Evolutionary conservation across 2,797 vertebrate species (phyloP), one percentile per base, ranked within the genome.

Genomic region (Cyclopterus lumpus): DNA sequence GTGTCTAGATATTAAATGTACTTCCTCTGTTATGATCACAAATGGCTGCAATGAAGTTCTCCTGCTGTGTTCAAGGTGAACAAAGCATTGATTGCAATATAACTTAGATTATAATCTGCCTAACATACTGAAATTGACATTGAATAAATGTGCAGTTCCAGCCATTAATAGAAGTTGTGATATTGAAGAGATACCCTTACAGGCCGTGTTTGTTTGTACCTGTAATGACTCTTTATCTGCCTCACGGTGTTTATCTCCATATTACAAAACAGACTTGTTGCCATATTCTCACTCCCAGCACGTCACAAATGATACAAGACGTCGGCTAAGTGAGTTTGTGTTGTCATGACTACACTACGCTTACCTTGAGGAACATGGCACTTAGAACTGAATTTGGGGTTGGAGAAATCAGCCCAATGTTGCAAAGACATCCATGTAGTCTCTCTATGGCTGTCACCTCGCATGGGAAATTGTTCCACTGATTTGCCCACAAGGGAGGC

Each of bases 171-270:
- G 24, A 54, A 36, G 38, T 18, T 59, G 15, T 57, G 16, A 49
- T 64, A 49, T 72, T 55, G 26, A 48, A 26, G 42, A 40, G 63
- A 51, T 36, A 44, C 24, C 68, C 36, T 36, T n/a, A 11, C 15
- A 1, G 15, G 64, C 15, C 12, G 5, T 80, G 44, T 78, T 71
- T 77, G 62, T 73, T 79, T 14, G 22, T 46, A 66, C 12, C 55
- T 44, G 67, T 76, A 67, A 69, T 70, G 72, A 66, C 62, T 81
- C 62, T 66, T 40, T 38, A 30, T 70, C 51, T 66, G 28, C 71
- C 54, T 78, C 76, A 10, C 58, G 26, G 48, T 58, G 55, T 74
- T 78, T 49, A 55, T 62, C 68, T 49, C 57, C 42, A 12, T 74
- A 54, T 73, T 53, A n/a, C 57, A 61, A 66, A 62, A 67, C 55